phyloP scores from a whole-genome alignment of 2,888 invertebrate genomes.

The Epinotia nisella region DNA sequence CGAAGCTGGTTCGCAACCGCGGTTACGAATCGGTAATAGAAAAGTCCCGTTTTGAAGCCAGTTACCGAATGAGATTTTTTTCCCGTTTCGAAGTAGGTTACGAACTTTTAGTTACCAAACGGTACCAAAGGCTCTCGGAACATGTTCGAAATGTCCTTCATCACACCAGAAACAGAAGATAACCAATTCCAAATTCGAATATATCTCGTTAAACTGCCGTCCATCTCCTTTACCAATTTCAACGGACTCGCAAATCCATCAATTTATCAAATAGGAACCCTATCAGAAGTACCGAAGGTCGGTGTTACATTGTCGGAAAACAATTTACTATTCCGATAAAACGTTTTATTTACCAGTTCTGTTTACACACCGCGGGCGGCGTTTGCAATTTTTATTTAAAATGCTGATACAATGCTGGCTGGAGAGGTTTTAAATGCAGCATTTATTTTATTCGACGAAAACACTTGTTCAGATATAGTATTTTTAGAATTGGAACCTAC shows the following conservation, averaged over 20 bases:
- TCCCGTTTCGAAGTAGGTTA: no score
- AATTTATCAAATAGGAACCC: background rate
- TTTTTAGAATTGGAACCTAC: background rate
- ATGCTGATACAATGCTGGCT: background rate
- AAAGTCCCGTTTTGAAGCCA: no score
- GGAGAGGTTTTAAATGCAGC: background rate
- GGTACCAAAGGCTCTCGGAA: no score
- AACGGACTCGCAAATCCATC: background rate
- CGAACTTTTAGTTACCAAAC: no score
- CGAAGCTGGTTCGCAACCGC: no score
- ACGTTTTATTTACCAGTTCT: background rate
- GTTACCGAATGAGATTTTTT: no score
- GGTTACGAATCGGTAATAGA: no score
- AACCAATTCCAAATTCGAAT: background rate
- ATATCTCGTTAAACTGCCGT: background rate
- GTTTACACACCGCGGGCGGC: background rate
- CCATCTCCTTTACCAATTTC: background rate
- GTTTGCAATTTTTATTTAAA: constrained; percentile 4
- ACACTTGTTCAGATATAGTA: background rate
- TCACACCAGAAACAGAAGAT: background rate
- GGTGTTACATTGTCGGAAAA: background rate
- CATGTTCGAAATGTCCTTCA: background rate
- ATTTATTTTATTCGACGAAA: background rate
- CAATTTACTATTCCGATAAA: background rate
- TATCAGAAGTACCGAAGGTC: background rate